Evolutionary conservation across 2,888 invertebrate species (phyloP).

Genomic region (Lumbricus terrestris): DNA sequence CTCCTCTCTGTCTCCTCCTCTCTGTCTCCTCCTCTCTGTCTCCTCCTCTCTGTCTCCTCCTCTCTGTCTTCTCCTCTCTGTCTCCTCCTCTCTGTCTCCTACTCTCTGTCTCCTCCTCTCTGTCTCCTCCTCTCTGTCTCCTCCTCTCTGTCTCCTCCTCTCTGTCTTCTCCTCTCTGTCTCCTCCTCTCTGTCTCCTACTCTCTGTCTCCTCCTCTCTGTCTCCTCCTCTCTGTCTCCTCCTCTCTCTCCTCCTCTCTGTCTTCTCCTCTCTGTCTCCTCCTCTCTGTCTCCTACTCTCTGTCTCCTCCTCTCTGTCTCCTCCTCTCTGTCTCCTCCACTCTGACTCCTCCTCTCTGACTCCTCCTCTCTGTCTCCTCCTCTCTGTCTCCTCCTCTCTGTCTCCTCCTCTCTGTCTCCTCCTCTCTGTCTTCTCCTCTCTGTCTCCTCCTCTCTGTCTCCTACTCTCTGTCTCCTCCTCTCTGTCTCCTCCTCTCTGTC

Average conservation of each 20-base stretch:
- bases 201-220: too few species aligned
- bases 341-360: background rate
- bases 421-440: background rate
- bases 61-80: too few species aligned
- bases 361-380: background rate
- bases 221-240: background rate
- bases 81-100: too few species aligned
- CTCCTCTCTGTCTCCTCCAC: background rate
- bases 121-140: too few species aligned
- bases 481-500: background rate
- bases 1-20: too few species aligned
- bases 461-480: too few species aligned
- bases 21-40: too few species aligned
- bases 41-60: too few species aligned
- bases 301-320: background rate
- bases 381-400: background rate
- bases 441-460: background rate
- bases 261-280: background rate
- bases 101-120: too few species aligned
- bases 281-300: background rate
- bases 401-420: background rate
- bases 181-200: too few species aligned
- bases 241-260: background rate
- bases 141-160: too few species aligned
- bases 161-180: too few species aligned